Evolutionary conservation across 2,113 vertebrate species (phyloP).

Genomic region (Falcunculus frontatus): DNA sequence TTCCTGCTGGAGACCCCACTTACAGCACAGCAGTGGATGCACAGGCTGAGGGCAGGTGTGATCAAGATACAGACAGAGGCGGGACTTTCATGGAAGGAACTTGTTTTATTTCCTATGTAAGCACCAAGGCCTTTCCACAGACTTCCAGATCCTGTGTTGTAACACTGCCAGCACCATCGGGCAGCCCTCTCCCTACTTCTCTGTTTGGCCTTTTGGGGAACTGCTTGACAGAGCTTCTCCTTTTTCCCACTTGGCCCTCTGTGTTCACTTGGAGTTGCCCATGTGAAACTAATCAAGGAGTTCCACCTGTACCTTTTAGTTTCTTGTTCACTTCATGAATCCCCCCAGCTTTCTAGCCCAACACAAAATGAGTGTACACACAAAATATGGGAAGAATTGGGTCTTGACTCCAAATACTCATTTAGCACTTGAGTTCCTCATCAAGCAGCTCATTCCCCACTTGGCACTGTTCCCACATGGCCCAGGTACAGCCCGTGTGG

Average conservation of each 20-base stretch:
- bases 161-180: neutral
- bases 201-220: neutral
- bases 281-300: neutral
- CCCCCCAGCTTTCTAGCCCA: neutral
- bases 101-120: neutral
- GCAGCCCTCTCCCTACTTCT: neutral
- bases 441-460: neutral
- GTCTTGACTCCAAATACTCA: neutral
- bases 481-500: accelerated
- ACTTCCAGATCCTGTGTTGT: neutral
- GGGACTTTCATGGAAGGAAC: neutral
- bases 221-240: neutral
- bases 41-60: neutral
- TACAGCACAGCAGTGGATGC: neutral
- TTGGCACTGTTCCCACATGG: neutral
- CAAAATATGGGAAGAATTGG: neutral
- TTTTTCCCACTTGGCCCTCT: neutral
- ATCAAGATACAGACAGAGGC: neutral
- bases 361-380: neutral
- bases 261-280: neutral
- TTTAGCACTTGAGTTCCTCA: neutral
- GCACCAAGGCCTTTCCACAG: neutral
- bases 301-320: neutral
- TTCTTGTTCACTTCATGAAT: neutral
- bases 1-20: neutral